Evolutionary conservation across 2,113 vertebrate genomes (phyloP).

Genomic region (Nesospiza acunhae): DNA sequence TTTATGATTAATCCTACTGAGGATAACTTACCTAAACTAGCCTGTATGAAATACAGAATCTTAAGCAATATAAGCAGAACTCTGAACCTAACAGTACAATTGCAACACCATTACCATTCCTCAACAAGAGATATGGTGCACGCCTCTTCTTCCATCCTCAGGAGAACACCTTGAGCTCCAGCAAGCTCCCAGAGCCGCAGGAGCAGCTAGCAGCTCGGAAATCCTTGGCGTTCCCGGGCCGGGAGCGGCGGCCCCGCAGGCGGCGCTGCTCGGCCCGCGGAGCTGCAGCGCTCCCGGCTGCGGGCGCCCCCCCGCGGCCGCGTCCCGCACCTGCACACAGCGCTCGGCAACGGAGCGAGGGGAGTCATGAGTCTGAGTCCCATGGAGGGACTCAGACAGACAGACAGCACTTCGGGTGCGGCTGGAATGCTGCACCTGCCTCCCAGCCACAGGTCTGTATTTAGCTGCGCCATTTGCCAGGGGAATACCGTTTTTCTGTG

Average conservation of each 20-base stretch:
- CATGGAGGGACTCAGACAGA: accelerated
- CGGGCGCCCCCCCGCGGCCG: neutral
- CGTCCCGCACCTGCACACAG: accelerated
- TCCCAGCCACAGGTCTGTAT: neutral
- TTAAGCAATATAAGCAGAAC: neutral
- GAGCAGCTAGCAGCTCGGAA: accelerated
- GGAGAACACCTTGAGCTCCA: neutral
- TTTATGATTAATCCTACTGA: neutral
- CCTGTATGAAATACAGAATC: neutral
- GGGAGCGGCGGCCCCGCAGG: neutral
- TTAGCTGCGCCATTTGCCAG: neutral
- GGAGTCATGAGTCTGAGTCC: no score
- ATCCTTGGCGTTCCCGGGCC: accelerated
- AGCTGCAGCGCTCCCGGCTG: accelerated
- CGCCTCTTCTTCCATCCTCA: accelerated
- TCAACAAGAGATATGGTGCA: accelerated
- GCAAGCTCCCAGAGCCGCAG: accelerated
- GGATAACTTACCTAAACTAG: neutral
- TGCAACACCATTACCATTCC: neutral
- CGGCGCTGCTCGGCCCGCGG: accelerated
- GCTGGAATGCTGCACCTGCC: neutral
- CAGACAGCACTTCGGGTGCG: accelerated
- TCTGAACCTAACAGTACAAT: accelerated
- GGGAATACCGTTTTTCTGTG: neutral
- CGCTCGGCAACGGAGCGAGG: accelerated